Evolutionary conservation across 1,140 invertebrate species (phyloP).

Genomic region (Trypoxylus dichotomus): DNA sequence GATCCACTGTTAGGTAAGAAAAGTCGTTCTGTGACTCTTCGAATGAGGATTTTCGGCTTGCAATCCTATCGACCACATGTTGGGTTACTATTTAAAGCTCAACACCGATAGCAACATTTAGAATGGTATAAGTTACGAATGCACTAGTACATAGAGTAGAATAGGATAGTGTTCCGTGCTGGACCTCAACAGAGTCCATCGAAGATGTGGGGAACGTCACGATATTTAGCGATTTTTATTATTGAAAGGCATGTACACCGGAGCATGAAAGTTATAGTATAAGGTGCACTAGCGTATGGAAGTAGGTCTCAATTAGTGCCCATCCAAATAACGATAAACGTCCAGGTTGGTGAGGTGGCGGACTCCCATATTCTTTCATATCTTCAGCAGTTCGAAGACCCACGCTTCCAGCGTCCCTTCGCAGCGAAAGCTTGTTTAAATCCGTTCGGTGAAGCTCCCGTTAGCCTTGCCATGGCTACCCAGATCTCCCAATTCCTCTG

Average conservation of each 20-base stretch:
- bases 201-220: slow-evolving; percentile 34
- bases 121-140: slow-evolving; percentile 31
- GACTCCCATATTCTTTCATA: slow-evolving; percentile 26
- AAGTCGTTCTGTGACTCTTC: not conserved
- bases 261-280: slow-evolving; percentile 28
- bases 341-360: slow-evolving; percentile 19
- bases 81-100: slow-evolving; percentile 31
- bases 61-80: slow-evolving; percentile 29
- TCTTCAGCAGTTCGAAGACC: slow-evolving; percentile 17
- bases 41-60: slow-evolving; percentile 27
- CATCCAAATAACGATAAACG: not conserved
- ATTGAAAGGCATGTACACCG: slow-evolving; percentile 30
- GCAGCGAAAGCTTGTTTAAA: too few species aligned
- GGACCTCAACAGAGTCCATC: slow-evolving; percentile 39
- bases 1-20: not conserved
- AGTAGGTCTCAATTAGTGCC: not conserved
- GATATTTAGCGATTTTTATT: slow-evolving; percentile 31
- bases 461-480: too few species aligned
- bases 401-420: too few species aligned
- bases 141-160: slow-evolving; percentile 37
- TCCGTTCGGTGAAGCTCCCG: too few species aligned
- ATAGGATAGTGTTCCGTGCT: slow-evolving; percentile 37
- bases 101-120: slow-evolving; percentile 31
- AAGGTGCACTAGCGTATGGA: slow-evolving; percentile 25
- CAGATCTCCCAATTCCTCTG: too few species aligned